These are phyloP conservation scores for Xestia c-nigrum DNA, from an alignment of 2,888 invertebrate genomes.

Conservation along the genomic window DNA sequence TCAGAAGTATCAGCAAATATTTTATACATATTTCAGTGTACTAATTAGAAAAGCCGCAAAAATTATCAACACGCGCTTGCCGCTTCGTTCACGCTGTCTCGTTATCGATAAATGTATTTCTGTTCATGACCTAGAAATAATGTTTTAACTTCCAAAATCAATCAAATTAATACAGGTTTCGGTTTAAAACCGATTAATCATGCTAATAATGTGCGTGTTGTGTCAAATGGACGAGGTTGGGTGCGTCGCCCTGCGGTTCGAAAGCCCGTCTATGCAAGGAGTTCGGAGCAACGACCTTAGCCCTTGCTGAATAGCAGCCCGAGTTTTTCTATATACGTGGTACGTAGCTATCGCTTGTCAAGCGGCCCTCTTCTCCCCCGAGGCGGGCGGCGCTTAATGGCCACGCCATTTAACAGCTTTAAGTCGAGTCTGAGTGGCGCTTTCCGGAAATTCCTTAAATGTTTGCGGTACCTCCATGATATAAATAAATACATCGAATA, in stretches of 20 bases:
- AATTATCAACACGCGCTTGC: constrained; percentile 14
- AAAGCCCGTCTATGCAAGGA: constrained; percentile 77
- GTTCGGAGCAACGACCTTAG: constrained; percentile 86
- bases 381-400: constrained; percentile 70
- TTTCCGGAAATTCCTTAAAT: constrained; percentile 68
- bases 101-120: constrained; percentile 21
- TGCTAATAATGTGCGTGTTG: constrained; percentile 66
- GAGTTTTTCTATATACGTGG: constrained; percentile 72
- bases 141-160: constrained; percentile 25
- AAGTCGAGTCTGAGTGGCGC: constrained; percentile 66
- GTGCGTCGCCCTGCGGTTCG: constrained; percentile 84
- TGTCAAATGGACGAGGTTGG: constrained; percentile 72
- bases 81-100: constrained; percentile 17
- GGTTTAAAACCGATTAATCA: constrained; percentile 68
- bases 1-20: constrained; percentile 40
- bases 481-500: constrained; percentile 34
- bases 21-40: constrained; percentile 16
- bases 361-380: constrained; percentile 71
- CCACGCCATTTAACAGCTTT: constrained; percentile 72
- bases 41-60: constrained; percentile 11
- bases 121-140: constrained; percentile 38
- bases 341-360: constrained; percentile 60
- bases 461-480: constrained; percentile 29
- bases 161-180: constrained; percentile 51
- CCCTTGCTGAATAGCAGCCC: constrained; percentile 82